phyloP scores from a whole-genome alignment of 2,797 vertebrate genomes.

The Coregonus suidteri region DNA sequence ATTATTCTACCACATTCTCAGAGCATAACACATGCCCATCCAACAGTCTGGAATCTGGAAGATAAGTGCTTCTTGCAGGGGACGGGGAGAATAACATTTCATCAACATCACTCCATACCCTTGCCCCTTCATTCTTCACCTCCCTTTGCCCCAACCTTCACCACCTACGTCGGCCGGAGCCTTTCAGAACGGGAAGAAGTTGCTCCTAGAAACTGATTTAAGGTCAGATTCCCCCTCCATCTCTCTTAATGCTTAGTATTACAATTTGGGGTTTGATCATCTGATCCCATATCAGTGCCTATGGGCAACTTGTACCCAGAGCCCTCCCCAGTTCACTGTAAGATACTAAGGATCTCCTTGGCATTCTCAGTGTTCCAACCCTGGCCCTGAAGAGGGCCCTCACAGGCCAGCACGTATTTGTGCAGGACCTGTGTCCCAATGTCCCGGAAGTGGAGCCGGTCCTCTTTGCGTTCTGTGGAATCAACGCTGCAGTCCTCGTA shows the following conservation, averaged over 20 bases:
- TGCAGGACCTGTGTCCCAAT: conserved; percentile 87
- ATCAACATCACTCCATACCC: conserved; percentile 43
- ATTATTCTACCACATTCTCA: conserved; percentile 75
- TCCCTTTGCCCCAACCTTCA: not conserved
- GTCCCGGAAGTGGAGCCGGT: conserved; percentile 87
- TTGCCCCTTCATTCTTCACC: conserved; percentile 30
- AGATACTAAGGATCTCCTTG: conserved; percentile 89
- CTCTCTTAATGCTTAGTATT: conserved; percentile 49
- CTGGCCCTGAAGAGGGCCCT: conserved; percentile 90
- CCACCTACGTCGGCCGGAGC: conserved; percentile 45
- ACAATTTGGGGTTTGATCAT: conserved; percentile 62
- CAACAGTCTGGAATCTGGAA: conserved; percentile 71
- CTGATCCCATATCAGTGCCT: conserved; percentile 68
- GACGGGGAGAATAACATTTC: conserved; percentile 47
- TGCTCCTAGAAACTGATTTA: conserved; percentile 61
- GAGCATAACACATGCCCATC: conserved; percentile 71
- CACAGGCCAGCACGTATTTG: conserved; percentile 88
- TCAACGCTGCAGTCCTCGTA: conserved; percentile 82
- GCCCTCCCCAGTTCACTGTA: conserved; percentile 73
- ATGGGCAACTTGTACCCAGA: conserved; percentile 57
- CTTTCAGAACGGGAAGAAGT: conserved; percentile 59
- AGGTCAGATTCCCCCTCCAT: conserved; percentile 36
- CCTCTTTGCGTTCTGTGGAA: conserved; percentile 71
- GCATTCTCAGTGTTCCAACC: conserved; percentile 93
- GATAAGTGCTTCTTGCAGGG: conserved; percentile 72